Conservation (phyloP, 2,888 invertebrate species). For the Epistrophe eligans region DNA sequence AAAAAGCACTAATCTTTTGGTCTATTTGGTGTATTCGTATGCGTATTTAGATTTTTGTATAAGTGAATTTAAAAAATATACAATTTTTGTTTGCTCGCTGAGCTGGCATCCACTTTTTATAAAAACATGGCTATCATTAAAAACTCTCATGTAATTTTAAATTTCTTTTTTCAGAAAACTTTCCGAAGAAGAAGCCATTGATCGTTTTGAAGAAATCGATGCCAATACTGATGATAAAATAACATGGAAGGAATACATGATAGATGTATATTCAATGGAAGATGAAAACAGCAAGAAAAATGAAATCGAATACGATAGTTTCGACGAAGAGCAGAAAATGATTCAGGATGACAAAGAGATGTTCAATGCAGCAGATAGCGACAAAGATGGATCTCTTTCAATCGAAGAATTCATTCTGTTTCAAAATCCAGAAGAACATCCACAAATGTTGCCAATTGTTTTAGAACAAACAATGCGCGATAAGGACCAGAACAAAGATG, state of each 20-base stretch:
- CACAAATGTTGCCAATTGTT: conserved; percentile 92
- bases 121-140: no score
- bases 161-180: conserved; percentile 86
- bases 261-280: conserved; percentile 93
- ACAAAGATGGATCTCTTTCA: conserved; percentile 91
- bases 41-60: no score
- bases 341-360: conserved; percentile 92
- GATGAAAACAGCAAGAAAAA: conserved; percentile 84
- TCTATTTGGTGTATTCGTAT: no score
- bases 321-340: conserved; percentile 86
- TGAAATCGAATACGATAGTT: conserved; percentile 84
- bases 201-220: conserved; percentile 94
- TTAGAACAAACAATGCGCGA: conserved; percentile 93
- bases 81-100: no score
- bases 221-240: conserved; percentile 91
- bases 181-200: conserved; percentile 93
- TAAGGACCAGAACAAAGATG: conserved; percentile 94
- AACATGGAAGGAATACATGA: conserved; percentile 95
- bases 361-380: conserved; percentile 93
- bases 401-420: conserved; percentile 93
- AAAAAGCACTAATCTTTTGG: no score
- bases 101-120: no score
- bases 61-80: no score
- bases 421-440: conserved; percentile 96
- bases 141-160: neutral